These are phyloP conservation scores for Channa striata DNA, from an alignment of 2,797 vertebrate genomes.

Conservation along the genomic window DNA sequence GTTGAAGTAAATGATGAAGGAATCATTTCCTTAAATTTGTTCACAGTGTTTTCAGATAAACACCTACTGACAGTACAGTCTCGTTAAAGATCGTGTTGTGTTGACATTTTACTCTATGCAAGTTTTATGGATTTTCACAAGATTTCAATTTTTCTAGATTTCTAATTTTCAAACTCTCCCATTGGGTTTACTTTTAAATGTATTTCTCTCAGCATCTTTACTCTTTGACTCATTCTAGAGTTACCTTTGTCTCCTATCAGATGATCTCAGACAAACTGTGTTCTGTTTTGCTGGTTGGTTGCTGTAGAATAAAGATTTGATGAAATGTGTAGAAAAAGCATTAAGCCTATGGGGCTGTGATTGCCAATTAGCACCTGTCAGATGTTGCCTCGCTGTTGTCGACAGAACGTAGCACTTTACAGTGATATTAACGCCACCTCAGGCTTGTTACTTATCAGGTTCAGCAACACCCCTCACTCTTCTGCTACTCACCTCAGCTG, in stretches of 20 bases:
- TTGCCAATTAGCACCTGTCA: constrained; percentile 78
- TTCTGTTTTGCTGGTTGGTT: constrained; percentile 38
- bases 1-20: too few species aligned
- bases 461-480: constrained; percentile 47
- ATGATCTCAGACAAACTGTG: constrained; percentile 1
- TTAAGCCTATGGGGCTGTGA: constrained; percentile 47
- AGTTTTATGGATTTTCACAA: too few species aligned
- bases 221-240: neutral
- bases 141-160: too few species aligned
- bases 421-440: constrained; percentile 54
- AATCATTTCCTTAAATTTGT: too few species aligned
- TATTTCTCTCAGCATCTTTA: neutral
- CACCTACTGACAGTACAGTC: too few species aligned
- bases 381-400: neutral
- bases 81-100: too few species aligned
- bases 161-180: too few species aligned
- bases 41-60: too few species aligned
- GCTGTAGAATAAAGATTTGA: constrained; percentile 16
- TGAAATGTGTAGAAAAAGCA: constrained; percentile 43
- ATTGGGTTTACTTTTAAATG: too few species aligned
- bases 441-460: constrained; percentile 41
- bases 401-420: constrained; percentile 46
- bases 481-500: constrained; percentile 53
- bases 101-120: too few species aligned
- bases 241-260: constrained; percentile 1